These are phyloP conservation scores for crab-eating macaque (Macaca fascicularis) DNA, from an alignment of 2,113 vertebrate species.

Conservation along the genomic window DNA sequence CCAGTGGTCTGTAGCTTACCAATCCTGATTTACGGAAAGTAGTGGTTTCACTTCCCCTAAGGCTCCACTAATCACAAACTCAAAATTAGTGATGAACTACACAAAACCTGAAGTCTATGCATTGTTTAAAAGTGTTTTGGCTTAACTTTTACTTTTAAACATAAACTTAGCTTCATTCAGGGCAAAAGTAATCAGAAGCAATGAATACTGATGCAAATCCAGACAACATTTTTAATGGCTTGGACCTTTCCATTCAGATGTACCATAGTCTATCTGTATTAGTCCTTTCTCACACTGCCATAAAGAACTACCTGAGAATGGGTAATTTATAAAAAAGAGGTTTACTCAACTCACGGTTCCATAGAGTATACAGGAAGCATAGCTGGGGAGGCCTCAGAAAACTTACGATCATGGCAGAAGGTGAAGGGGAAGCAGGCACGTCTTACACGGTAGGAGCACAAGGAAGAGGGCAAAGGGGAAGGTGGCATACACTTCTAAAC, in stretches of 20 bases:
- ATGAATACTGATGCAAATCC: background rate
- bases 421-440: no score
- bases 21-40: background rate
- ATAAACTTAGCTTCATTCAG: background rate
- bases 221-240: background rate
- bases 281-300: no score
- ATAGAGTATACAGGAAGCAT: no score
- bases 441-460: no score
- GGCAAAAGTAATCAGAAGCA: background rate
- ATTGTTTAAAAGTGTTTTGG: background rate
- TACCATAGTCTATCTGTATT: accelerated
- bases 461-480: no score
- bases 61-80: background rate
- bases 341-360: no score
- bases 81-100: background rate
- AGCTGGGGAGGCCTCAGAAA: no score
- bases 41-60: background rate
- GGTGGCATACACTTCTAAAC: no score
- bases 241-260: background rate
- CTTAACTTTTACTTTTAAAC: background rate
- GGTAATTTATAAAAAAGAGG: no score
- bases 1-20: background rate
- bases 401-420: no score
- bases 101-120: background rate
- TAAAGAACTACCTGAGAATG: no score